These are phyloP conservation scores for Chrysina gloriosa DNA, from an alignment of 2,888 invertebrate species.

Conservation along the genomic window DNA sequence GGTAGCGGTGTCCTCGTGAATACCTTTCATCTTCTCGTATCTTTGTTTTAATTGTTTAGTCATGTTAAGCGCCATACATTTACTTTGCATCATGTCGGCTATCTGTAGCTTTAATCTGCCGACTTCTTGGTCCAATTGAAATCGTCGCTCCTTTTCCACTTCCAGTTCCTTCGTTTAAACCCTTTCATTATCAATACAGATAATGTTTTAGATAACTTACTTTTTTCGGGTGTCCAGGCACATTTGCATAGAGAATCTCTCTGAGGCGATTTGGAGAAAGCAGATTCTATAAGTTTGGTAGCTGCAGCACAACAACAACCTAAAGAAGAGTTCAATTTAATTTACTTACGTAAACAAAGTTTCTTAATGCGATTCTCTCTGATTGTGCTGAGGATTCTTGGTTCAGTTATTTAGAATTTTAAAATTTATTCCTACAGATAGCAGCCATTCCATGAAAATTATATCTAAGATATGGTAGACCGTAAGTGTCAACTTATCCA, in stretches of 20 bases:
- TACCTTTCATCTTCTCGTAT: slow-evolving; percentile 41
- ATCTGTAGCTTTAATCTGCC: slow-evolving; percentile 39
- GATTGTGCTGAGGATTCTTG: no score
- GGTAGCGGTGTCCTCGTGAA: slow-evolving; percentile 16
- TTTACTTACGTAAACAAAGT: no score
- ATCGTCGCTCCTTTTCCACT: slow-evolving; percentile 35
- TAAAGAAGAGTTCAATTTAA: no score
- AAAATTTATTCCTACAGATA: no score
- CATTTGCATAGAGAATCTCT: slow-evolving; percentile 23
- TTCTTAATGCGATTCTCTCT: no score
- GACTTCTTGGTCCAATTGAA: slow-evolving; percentile 40
- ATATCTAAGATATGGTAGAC: no score
- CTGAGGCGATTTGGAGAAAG: background rate
- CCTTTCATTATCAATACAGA: background rate
- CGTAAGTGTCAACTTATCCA: no score
- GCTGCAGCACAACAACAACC: slow-evolving; percentile 9
- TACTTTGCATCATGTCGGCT: slow-evolving; percentile 40
- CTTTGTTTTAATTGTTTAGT: slow-evolving; percentile 46
- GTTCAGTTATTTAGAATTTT: no score
- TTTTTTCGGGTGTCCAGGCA: slow-evolving; percentile 3
- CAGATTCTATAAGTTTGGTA: background rate
- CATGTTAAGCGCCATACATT: slow-evolving; percentile 42
- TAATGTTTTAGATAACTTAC: background rate
- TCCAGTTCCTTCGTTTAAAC: slow-evolving; percentile 33
- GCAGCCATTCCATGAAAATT: no score